phyloP scores from a whole-genome alignment of 2,797 vertebrate species.

The Heliangelus exortis region DNA sequence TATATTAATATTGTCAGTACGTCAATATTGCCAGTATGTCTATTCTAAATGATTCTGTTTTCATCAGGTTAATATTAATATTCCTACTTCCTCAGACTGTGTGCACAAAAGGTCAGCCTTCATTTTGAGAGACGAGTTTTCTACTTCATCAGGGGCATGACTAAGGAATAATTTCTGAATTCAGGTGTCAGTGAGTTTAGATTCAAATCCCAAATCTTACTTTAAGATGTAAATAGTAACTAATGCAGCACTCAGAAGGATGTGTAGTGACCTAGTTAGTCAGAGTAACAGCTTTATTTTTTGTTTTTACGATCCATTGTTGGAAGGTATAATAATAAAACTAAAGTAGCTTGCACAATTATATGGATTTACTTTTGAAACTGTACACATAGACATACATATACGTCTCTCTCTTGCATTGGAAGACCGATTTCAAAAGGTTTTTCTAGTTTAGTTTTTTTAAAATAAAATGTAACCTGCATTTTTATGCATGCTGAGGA shows the following conservation, averaged over 20 bases:
- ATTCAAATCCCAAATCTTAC: neutral
- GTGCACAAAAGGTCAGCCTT: neutral
- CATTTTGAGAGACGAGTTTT: neutral
- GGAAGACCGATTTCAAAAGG: neutral
- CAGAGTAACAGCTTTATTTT: neutral
- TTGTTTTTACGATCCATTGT: neutral
- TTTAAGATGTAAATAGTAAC: neutral
- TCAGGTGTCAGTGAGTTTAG: neutral
- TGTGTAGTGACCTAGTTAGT: fast-evolving
- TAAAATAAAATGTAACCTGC: neutral
- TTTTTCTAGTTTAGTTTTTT: neutral
- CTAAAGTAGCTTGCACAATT: neutral
- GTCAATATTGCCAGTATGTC: neutral
- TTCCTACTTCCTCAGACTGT: neutral
- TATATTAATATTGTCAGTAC: fast-evolving
- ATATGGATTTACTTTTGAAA: neutral
- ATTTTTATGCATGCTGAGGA: neutral
- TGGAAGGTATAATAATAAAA: neutral
- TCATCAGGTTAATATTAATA: neutral
- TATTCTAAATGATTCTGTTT: neutral
- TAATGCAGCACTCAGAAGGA: neutral
- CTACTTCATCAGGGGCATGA: neutral
- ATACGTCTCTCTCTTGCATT: neutral
- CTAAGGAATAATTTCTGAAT: neutral
- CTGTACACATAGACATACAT: neutral